Evolutionary conservation across 2,888 invertebrate genomes (phyloP).

Genomic region (Gryllus longicercus): DNA sequence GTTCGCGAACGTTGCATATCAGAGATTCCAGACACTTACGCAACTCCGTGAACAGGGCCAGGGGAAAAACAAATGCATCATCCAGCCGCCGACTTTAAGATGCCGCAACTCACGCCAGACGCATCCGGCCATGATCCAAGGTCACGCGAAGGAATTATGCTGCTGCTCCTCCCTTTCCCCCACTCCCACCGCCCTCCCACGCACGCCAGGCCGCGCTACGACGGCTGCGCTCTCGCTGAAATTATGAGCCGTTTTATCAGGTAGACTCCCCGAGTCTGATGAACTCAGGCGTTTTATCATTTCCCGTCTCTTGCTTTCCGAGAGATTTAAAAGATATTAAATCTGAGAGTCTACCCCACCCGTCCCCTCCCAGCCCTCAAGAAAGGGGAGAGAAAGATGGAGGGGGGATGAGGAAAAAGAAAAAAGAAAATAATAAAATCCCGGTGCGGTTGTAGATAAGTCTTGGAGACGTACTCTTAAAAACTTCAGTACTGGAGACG

Average conservation of each 20-base stretch:
- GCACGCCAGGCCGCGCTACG: not conserved
- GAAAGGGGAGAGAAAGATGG: not conserved
- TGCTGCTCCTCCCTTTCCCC: not conserved
- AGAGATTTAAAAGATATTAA: not conserved
- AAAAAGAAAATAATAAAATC: constrained; percentile 8
- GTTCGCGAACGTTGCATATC: no score
- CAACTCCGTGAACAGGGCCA: no score
- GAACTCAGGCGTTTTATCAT: not conserved
- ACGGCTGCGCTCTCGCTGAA: not conserved
- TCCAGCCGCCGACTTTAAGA: no score
- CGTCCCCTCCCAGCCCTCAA: no score
- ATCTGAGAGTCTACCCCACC: not conserved
- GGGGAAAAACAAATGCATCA: no score
- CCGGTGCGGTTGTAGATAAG: not conserved
- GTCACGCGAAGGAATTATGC: not conserved
- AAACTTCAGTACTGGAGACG: not conserved
- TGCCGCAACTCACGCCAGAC: no score
- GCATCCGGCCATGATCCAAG: no score
- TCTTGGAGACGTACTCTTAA: not conserved
- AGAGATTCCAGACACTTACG: no score
- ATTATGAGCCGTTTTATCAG: not conserved
- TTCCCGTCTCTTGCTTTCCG: not conserved
- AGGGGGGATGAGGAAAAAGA: not conserved
- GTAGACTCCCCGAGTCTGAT: not conserved
- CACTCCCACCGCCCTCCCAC: not conserved